Percentiles rank a stretch among this genome's conserved stretches.
Evolutionary conservation across 2,797 vertebrate genomes (phyloP).

Genomic region (Rhinogobio ventralis): DNA sequence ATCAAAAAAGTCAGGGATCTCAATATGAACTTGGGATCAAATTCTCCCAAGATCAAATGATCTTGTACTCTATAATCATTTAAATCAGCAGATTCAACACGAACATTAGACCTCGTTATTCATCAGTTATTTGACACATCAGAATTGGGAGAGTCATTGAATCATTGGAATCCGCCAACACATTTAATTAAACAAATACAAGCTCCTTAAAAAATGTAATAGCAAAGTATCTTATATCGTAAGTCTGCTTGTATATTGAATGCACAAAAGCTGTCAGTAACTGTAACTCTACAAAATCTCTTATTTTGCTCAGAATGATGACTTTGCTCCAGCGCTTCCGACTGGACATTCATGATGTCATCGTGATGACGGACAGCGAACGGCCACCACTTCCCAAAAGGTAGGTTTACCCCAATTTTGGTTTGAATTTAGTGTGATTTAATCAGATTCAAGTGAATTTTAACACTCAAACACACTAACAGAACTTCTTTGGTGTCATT

Average conservation of each 20-base stretch:
- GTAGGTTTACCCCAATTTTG: conserved; percentile 57
- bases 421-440: not conserved
- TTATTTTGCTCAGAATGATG: conserved; percentile 70
- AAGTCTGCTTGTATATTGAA: not conserved
- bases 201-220: not conserved
- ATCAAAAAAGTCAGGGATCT: not conserved
- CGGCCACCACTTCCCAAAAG: conserved; percentile 72
- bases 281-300: not conserved
- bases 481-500: not conserved
- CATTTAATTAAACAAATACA: not conserved
- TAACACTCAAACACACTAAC: not conserved
- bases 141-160: not conserved
- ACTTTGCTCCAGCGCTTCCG: conserved; percentile 77
- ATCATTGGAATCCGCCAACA: not conserved
- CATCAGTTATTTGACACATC: not conserved
- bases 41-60: not conserved
- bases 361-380: conserved; percentile 78
- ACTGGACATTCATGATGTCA: conserved; percentile 77
- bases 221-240: not conserved
- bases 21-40: not conserved
- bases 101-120: not conserved
- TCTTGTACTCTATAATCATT: not conserved
- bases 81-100: not conserved
- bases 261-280: not conserved
- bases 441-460: not conserved